Percentiles rank a stretch among this genome's conserved stretches.
Evolutionary conservation across 2,797 vertebrate species (phyloP).

Genomic region (Parambassis ranga): DNA sequence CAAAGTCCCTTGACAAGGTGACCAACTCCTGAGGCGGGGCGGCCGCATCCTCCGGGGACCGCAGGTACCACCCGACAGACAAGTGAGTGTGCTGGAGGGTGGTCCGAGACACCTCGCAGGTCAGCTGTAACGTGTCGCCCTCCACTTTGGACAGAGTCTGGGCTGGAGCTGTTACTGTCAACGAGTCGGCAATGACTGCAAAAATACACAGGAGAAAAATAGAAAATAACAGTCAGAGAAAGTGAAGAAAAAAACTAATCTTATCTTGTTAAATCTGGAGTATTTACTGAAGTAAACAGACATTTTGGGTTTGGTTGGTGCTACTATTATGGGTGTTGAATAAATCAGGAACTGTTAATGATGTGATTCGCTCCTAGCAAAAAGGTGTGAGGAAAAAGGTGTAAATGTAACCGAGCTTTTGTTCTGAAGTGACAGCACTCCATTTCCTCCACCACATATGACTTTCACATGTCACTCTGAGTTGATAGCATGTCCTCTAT

Average conservation of each 20-base stretch:
- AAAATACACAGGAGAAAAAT: background rate
- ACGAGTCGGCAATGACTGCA: slow-evolving; percentile 92
- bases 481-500: slow-evolving; percentile 41
- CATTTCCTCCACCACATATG: slow-evolving; percentile 41
- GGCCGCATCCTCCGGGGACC: slow-evolving; percentile 78
- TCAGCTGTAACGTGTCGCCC: slow-evolving; percentile 89
- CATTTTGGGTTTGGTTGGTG: slow-evolving; percentile 10
- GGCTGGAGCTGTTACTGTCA: slow-evolving; percentile 82
- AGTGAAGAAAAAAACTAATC: background rate
- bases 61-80: slow-evolving; percentile 91
- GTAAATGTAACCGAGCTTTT: slow-evolving; percentile 32
- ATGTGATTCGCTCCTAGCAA: slow-evolving; percentile 31
- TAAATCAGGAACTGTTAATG: slow-evolving; percentile 29
- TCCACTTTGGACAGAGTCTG: slow-evolving; percentile 94
- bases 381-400: slow-evolving; percentile 8
- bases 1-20: slow-evolving; percentile 90
- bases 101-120: slow-evolving; percentile 88
- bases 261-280: background rate
- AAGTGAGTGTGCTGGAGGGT: slow-evolving; percentile 92
- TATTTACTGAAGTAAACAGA: background rate
- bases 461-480: slow-evolving; percentile 45
- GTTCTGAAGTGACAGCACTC: slow-evolving; percentile 38
- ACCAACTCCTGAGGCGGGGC: slow-evolving; percentile 85
- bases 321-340: slow-evolving; percentile 5
- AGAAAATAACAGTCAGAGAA: background rate